Evolutionary conservation across 2,113 vertebrate genomes (phyloP).

Genomic region (Urocitellus parryii): DNA sequence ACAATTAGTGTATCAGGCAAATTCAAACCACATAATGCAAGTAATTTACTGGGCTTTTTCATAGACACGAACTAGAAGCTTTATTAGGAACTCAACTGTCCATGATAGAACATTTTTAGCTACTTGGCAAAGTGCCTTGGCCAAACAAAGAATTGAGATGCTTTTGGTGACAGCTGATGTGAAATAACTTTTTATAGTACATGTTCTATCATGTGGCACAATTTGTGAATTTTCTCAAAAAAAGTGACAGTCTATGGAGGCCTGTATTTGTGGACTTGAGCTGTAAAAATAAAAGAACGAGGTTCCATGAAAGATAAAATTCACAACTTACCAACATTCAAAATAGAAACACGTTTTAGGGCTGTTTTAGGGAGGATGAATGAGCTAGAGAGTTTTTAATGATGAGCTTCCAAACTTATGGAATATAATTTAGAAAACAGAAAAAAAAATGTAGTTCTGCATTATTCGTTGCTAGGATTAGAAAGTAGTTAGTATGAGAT

Average conservation of each 20-base stretch:
- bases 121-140: conserved; percentile 64
- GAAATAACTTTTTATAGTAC: conserved; percentile 75
- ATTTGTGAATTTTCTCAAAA: conserved; percentile 73
- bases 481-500: conserved; percentile 8
- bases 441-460: conserved; percentile 11
- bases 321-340: conserved; percentile 52
- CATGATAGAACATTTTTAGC: conserved; percentile 61
- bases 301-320: conserved; percentile 43
- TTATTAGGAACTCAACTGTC: conserved; percentile 67
- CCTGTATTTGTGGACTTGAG: conserved; percentile 55
- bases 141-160: conserved; percentile 65
- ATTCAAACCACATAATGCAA: neutral
- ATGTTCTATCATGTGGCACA: conserved; percentile 62
- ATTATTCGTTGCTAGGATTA: neutral
- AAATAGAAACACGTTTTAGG: conserved; percentile 53
- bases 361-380: conserved; percentile 25
- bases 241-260: conserved; percentile 59
- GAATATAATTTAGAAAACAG: neutral
- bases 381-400: neutral
- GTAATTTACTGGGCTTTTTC: neutral
- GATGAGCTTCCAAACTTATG: neutral
- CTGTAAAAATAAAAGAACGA: conserved; percentile 64
- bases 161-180: conserved; percentile 69
- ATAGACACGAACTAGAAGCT: neutral
- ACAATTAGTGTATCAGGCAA: neutral